A percentile compares a stretch with the other conserved stretches of the same genome.
Conservation (phyloP, 1,140 invertebrate genomes). For the Fopius arisanus region DNA sequence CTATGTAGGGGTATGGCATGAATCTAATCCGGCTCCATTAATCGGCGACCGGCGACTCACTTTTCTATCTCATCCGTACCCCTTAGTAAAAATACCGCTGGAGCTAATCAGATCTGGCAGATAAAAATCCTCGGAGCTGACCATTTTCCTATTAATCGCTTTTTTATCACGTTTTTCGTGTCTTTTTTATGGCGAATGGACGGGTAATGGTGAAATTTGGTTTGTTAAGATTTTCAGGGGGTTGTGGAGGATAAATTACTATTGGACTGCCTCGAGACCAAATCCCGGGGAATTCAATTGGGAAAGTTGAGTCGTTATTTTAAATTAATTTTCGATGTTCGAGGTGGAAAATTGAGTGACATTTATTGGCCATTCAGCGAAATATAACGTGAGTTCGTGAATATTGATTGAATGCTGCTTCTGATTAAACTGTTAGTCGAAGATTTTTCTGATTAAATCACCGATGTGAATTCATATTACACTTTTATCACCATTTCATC, state of each 20-base stretch:
- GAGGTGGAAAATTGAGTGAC: background rate
- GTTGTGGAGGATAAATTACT: background rate
- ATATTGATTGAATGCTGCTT: background rate
- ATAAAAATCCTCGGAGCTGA: conserved; percentile 4
- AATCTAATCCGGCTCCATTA: conserved; percentile 13
- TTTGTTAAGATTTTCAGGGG: background rate
- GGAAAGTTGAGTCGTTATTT: background rate
- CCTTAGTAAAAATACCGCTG: background rate
- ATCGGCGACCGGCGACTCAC: conserved; percentile 1
- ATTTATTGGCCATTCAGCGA: background rate
- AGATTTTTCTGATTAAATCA: too few relatives aligned
- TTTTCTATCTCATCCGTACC: background rate
- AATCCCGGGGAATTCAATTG: background rate
- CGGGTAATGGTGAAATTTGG: background rate
- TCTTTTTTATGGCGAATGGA: background rate
- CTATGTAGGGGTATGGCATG: background rate
- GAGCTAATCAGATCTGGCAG: background rate
- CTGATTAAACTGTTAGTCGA: too few relatives aligned
- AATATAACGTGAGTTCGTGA: background rate
- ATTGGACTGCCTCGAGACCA: background rate
- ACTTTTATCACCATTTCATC: too few relatives aligned
- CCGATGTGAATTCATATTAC: too few relatives aligned
- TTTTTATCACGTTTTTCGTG: background rate
- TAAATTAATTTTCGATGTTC: background rate
- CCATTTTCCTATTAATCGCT: background rate